Conservation (phyloP, 2,113 vertebrate genomes). For the Catharus fuscescens region DNA sequence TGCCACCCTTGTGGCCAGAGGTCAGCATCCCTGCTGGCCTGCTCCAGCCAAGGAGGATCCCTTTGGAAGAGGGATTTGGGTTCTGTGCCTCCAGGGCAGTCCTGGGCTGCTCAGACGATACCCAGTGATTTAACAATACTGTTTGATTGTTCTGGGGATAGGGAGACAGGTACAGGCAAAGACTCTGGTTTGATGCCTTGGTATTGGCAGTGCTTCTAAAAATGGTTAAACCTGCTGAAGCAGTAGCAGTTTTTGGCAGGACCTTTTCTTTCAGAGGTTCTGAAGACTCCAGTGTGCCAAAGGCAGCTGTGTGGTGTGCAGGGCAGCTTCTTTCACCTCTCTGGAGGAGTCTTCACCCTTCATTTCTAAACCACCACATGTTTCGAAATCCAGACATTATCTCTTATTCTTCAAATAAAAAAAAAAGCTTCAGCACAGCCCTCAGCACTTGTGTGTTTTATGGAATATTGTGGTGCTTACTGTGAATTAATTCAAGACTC, state of each 20-base stretch:
- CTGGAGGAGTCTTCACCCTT: background rate
- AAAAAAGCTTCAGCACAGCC: background rate
- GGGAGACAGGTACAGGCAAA: constrained; percentile 47
- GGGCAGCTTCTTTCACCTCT: background rate
- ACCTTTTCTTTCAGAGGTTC: background rate
- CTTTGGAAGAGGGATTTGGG: background rate
- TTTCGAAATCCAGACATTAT: background rate
- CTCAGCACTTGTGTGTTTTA: background rate
- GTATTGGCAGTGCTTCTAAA: constrained; percentile 39
- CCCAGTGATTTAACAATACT: background rate
- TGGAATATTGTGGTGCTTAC: background rate
- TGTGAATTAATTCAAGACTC: background rate
- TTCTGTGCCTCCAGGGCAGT: background rate
- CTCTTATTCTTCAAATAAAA: background rate
- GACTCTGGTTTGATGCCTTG: background rate
- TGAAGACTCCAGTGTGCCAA: background rate
- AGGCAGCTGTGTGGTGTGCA: background rate
- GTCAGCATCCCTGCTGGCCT: rapidly evolving
- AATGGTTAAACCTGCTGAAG: background rate
- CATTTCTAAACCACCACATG: background rate
- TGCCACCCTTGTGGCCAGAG: background rate
- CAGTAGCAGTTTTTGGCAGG: background rate
- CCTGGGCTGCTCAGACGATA: background rate
- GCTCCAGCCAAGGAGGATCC: background rate
- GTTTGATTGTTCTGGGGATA: background rate